Conservation (phyloP, 2,888 invertebrate species). For the Nemurella pictetii region DNA sequence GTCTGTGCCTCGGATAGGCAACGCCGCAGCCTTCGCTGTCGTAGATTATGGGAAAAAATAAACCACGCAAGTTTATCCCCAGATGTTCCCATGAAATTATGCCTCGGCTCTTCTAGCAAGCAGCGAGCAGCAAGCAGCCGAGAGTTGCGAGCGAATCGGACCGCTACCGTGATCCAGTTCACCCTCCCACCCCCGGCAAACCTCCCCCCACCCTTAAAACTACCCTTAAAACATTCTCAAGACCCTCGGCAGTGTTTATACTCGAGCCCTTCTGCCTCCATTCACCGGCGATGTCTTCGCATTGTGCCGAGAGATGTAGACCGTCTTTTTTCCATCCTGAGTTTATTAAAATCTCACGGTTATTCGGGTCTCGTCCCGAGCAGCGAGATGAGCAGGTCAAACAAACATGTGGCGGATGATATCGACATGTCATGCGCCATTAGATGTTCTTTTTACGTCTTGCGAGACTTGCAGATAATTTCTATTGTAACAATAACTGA, state of each 20-base stretch:
- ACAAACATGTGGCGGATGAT: too few species aligned
- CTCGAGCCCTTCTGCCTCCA: background rate
- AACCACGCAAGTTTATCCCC: background rate
- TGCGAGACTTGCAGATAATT: background rate
- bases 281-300: background rate
- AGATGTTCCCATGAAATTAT: slow-evolving; percentile 18
- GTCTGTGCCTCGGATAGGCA: background rate
- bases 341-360: background rate
- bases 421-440: too few species aligned
- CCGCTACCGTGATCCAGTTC: background rate
- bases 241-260: background rate
- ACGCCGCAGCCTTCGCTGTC: background rate
- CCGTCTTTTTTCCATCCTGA: background rate
- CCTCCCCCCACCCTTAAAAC: background rate
- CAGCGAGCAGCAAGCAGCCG: background rate
- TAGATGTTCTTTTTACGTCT: too few species aligned
- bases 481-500: background rate
- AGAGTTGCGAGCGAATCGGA: background rate
- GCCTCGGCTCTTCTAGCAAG: too few species aligned
- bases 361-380: background rate
- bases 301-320: too few species aligned
- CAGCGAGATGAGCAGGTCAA: too few species aligned
- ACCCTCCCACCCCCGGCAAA: background rate
- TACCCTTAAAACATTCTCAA: background rate
- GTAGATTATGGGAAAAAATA: background rate